These are phyloP conservation scores for Drosophila lutescens DNA, from an alignment of 2,888 invertebrate species.

Conservation along the genomic window DNA sequence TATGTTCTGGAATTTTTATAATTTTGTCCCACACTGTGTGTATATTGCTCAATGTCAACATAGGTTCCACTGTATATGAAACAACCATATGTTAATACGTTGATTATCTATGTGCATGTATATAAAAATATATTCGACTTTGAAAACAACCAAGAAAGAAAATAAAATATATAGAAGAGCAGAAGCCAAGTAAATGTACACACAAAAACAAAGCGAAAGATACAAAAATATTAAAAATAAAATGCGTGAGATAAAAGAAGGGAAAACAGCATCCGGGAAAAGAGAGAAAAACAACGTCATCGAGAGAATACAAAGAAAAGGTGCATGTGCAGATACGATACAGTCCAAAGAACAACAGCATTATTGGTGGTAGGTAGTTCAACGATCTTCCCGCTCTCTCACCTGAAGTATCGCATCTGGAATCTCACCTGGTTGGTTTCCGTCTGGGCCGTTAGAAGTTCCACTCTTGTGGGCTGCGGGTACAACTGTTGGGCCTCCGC, in stretches of 20 bases:
- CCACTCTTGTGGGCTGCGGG: constrained; percentile 54
- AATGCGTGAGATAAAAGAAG: constrained; percentile 34
- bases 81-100: constrained; percentile 8
- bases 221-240: constrained; percentile 25
- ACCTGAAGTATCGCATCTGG: constrained; percentile 13
- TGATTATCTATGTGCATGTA: not conserved
- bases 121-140: constrained; percentile 12
- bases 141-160: constrained; percentile 6
- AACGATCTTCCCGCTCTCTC: constrained; percentile 27
- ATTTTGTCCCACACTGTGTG: not conserved
- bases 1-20: not conserved
- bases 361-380: not conserved
- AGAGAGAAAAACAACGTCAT: constrained; percentile 22
- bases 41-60: not conserved
- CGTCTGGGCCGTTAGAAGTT: constrained; percentile 61
- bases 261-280: constrained; percentile 32
- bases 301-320: constrained; percentile 25
- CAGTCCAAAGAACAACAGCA: not conserved
- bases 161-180: constrained; percentile 2
- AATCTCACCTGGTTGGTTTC: constrained; percentile 65
- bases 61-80: not conserved
- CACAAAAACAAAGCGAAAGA: not conserved
- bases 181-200: constrained; percentile 9
- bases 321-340: constrained; percentile 29
- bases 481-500: constrained; percentile 63